Percentiles rank a stretch among this genome's conserved stretches.
Conservation (phyloP, 2,888 invertebrate genomes). For the Drosophila prostipennis region DNA sequence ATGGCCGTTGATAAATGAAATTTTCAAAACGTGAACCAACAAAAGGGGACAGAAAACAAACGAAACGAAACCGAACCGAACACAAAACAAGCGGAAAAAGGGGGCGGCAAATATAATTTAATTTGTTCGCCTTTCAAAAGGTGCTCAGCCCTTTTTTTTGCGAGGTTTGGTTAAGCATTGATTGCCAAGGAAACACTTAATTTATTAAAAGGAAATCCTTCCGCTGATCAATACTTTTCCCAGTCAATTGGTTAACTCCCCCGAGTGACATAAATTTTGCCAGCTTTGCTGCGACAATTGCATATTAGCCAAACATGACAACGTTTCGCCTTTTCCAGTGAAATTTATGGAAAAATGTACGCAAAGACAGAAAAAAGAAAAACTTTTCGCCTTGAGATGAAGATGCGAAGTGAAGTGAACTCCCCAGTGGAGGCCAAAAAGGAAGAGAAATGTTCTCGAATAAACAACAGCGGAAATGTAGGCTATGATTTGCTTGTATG, state of each 20-base stretch:
- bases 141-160: slow-evolving; percentile 7
- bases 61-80: slow-evolving; percentile 21
- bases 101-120: slow-evolving; percentile 28
- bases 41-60: slow-evolving; percentile 58
- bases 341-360: slow-evolving; percentile 32
- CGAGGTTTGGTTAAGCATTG: slow-evolving; percentile 13
- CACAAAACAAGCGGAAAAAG: slow-evolving; percentile 30
- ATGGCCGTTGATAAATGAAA: slow-evolving; percentile 75
- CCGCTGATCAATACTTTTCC: slow-evolving; percentile 21
- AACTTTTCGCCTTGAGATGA: slow-evolving; percentile 16
- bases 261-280: slow-evolving; percentile 22
- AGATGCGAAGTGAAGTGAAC: slow-evolving; percentile 42
- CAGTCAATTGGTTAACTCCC: slow-evolving; percentile 9
- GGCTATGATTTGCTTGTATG: slow-evolving; percentile 73
- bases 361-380: slow-evolving; percentile 21
- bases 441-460: slow-evolving; percentile 33
- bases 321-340: slow-evolving; percentile 9
- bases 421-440: slow-evolving; percentile 17
- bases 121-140: slow-evolving; percentile 35
- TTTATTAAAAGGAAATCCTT: slow-evolving; percentile 22
- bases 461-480: slow-evolving; percentile 75
- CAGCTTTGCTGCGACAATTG: slow-evolving; percentile 34
- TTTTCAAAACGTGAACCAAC: slow-evolving; percentile 67
- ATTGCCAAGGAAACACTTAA: slow-evolving; percentile 16
- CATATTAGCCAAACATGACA: slow-evolving; percentile 32